Evolutionary conservation across 2,888 invertebrate species (phyloP), one percentile per base, ranked within the genome.

Genomic region (Alloplasta piceator): DNA sequence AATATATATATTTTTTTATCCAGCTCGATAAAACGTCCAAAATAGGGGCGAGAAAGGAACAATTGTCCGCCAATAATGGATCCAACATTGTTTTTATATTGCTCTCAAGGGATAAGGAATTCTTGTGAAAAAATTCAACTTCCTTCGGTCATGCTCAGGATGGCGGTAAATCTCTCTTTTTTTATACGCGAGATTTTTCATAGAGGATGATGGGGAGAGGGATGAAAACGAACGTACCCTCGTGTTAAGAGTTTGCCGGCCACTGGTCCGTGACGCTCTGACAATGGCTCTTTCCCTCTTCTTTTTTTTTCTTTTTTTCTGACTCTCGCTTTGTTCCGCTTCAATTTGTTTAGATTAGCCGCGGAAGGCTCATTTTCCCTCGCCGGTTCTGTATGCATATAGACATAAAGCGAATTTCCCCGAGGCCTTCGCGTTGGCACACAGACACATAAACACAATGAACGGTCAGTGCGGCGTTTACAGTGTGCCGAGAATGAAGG

Each of bases 311-410:
- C 3, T 26, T 26, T 26, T 26, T 26, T 26, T 26, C 26, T 3
- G 26, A 26, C 10, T 60, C 14, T 58, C 38, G 38, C 38, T 70
- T 48, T 58, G 46, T 48, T 60, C 50, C 64, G 63, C 84, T 85
- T 84, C 84, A 86, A 88, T 87, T 86, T 87, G 86, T 88, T 88
- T 85, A 84, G 85, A 87, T 82, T 86, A 83, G 81, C 85, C 85
- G 56, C 26, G 26, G 26, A 80, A 80, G 85, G 86, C 77, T 64
- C 77, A 73, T 77, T 73, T 76, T 52, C 46, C 26, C 14, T 16
- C 55, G n/a, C 26, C 6, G n/a, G 16, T 7, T 52, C 12, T 12
- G 52, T 52, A 52, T 26, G 43, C n/a, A 41, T 9, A 12, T 41
- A n/a, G 41, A 52, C 67, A 36, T 39, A 38, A 12, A 16, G 7